A percentile compares a stretch with the other conserved stretches of the same genome.
Conservation (phyloP, 2,797 vertebrate genomes). For the Anguilla obscura region DNA sequence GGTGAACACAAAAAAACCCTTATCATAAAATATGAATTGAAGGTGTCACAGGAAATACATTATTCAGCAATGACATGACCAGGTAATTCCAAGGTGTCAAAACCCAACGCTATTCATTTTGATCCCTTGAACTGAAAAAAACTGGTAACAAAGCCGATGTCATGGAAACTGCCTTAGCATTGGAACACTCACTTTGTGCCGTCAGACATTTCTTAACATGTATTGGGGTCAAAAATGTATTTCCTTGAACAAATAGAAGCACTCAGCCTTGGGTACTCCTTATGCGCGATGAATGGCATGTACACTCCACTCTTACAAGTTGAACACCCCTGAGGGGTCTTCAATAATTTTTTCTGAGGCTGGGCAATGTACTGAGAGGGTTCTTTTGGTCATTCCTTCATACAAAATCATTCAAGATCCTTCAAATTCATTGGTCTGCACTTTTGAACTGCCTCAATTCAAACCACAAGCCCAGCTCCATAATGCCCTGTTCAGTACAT, state of each 20-base stretch:
- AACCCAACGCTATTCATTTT: not conserved
- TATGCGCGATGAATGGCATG: not conserved
- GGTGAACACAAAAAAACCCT: not conserved
- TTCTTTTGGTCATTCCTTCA: too few species aligned
- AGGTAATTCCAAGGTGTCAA: conserved; percentile 12
- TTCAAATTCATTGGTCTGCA: too few species aligned
- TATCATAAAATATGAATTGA: not conserved
- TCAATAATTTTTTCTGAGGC: too few species aligned
- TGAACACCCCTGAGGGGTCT: too few species aligned
- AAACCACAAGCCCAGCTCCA: not conserved
- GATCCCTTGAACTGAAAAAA: not conserved
- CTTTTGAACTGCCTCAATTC: too few species aligned
- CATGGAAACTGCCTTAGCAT: not conserved
- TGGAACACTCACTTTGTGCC: not conserved
- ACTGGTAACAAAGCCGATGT: not conserved
- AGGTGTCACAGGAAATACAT: not conserved
- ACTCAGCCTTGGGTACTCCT: not conserved
- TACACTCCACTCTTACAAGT: too few species aligned
- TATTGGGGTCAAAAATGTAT: not conserved
- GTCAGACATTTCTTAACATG: not conserved
- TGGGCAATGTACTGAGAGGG: too few species aligned
- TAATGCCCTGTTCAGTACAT: not conserved
- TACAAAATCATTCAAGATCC: too few species aligned
- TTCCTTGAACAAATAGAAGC: not conserved
- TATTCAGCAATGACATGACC: not conserved